Evolutionary conservation across 2,113 vertebrate species (phyloP).

Genomic region (Gasterosteus aculeatus): DNA sequence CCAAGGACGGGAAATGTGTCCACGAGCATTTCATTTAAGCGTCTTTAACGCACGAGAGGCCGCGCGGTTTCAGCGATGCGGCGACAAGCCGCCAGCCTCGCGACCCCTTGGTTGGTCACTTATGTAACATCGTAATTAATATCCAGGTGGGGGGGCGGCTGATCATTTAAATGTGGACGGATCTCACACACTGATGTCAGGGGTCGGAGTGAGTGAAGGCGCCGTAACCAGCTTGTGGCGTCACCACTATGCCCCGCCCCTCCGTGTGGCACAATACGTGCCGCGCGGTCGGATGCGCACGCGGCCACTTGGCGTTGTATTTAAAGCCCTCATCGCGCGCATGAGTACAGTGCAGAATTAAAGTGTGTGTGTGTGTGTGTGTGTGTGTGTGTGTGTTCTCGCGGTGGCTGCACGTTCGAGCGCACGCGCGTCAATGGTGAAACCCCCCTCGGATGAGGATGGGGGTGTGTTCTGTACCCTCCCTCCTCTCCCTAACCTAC

Average conservation of each 20-base stretch:
- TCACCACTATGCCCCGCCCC: background rate
- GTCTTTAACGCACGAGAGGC: background rate
- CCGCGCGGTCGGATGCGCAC: background rate
- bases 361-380: background rate
- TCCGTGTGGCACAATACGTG: background rate
- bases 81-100: background rate
- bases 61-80: background rate
- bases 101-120: slow-evolving; percentile 44
- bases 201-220: background rate
- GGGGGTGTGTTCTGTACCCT: slow-evolving; percentile 50
- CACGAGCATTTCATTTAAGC: background rate
- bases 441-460: slow-evolving; percentile 50
- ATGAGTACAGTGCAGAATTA: slow-evolving; percentile 24
- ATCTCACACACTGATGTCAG: background rate
- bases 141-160: background rate
- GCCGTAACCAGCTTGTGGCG: background rate
- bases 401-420: background rate
- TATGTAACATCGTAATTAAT: slow-evolving; percentile 47
- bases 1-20: background rate
- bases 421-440: slow-evolving; percentile 52
- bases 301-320: slow-evolving; percentile 34
- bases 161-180: background rate
- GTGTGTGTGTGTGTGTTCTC: too few species aligned
- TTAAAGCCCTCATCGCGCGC: slow-evolving; percentile 30
- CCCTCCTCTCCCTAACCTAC: slow-evolving; percentile 70